These are phyloP conservation scores for Clarias macrocephalus DNA, from an alignment of 2,113 vertebrate species.

Conservation along the genomic window DNA sequence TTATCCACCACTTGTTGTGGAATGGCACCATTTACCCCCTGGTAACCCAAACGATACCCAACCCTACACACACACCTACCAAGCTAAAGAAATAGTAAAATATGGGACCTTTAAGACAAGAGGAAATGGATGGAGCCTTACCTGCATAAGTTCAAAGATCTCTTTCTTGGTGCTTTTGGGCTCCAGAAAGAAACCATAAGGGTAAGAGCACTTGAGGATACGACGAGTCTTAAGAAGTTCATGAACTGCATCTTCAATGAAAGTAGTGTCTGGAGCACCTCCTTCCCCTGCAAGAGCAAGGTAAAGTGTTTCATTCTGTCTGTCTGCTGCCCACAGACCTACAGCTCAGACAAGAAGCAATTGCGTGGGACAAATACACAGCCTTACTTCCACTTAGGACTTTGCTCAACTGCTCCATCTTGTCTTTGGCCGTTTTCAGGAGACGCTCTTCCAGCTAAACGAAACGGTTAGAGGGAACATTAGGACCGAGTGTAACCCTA, in stretches of 20 bases:
- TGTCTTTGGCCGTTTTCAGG: slow-evolving; percentile 99
- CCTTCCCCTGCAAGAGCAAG: slow-evolving; percentile 78
- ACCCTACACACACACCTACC: no score
- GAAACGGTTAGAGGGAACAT: slow-evolving; percentile 10
- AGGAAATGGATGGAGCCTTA: slow-evolving; percentile 35
- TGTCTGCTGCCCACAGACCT: not conserved
- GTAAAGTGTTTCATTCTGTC: not conserved
- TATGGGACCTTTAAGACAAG: not conserved
- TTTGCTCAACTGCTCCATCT: slow-evolving; percentile 98
- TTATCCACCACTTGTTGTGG: no score
- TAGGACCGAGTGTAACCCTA: no score
- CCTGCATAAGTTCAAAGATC: slow-evolving; percentile 99
- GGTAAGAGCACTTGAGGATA: slow-evolving; percentile 99
- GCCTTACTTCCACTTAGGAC: slow-evolving; percentile 92
- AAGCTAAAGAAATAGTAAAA: no score
- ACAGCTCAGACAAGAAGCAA: not conserved
- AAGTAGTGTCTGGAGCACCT: slow-evolving; percentile 93
- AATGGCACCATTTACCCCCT: no score
- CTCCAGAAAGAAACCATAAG: slow-evolving; percentile 98
- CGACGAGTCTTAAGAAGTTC: slow-evolving; percentile 96
- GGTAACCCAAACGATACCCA: no score
- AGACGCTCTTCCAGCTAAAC: slow-evolving; percentile 93
- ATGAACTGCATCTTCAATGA: slow-evolving; percentile 97
- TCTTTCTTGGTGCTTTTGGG: slow-evolving; percentile 99
- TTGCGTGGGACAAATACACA: not conserved